Evolutionary conservation across 2,888 invertebrate genomes (phyloP).

Genomic region (Macrosiphum euphorbiae): DNA sequence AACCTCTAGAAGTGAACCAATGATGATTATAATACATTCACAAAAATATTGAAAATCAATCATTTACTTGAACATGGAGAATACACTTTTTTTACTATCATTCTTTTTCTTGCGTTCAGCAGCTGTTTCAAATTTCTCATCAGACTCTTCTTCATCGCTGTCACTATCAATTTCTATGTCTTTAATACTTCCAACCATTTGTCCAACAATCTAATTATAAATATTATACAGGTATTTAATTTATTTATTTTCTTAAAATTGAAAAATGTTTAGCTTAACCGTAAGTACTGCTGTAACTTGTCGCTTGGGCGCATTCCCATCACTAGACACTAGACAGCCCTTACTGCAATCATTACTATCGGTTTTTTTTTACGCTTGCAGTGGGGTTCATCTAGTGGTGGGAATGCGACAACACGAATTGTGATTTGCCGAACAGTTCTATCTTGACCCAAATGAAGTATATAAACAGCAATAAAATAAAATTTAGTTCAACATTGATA

Average conservation of each 20-base stretch:
- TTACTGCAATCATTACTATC: background rate
- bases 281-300: background rate
- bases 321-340: background rate
- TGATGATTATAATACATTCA: constrained; percentile 3
- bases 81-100: constrained; percentile 76
- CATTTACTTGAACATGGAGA: constrained; percentile 82
- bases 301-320: background rate
- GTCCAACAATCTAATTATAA: constrained; percentile 79
- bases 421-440: background rate
- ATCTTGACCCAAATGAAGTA: background rate
- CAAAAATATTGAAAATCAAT: constrained; percentile 43
- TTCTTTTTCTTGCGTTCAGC: constrained; percentile 70
- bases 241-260: background rate
- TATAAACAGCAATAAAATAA: background rate
- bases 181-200: constrained; percentile 86
- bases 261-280: background rate
- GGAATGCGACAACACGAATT: background rate
- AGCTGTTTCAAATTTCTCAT: constrained; percentile 66
- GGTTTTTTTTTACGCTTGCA: background rate
- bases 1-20: constrained; percentile 72
- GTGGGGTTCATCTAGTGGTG: background rate
- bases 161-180: constrained; percentile 86
- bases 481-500: background rate
- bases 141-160: constrained; percentile 74
- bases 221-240: background rate